Base-by-base conservation (phyloP, 2,797 vertebrate species). In the Sebastes melanostomus region DNA sequence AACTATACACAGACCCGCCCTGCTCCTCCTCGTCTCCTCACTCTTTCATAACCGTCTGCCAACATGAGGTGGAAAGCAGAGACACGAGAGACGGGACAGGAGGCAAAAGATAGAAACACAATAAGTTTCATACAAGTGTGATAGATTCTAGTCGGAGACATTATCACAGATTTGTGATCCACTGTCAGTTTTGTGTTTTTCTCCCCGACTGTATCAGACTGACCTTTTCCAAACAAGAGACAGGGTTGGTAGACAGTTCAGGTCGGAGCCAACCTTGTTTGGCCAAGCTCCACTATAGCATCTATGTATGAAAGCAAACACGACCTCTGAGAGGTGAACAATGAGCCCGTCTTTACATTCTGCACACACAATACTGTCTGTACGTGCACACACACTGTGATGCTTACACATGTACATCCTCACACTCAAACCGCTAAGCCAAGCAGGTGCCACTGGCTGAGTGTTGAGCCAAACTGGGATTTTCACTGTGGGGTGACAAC, bases 301-400 rank as follows among this genome's bases (percentile, higher is more conserved):
- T 80, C 78, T 84, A 89, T 29, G 78, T 94, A 86, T 80, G 89
- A 95, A 95, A 89, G 81, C 76, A 90, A 90, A 91, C 86, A 95
- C 30, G 71, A 82, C 80, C 72, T 61, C 81, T 22, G 66, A 81
- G 82, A 42, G 71, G 75, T 78, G 75, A 85, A 90, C 90, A 83
- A 91, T 75, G 60, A 68, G 34, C 65, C 70, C 52, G 62, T 91
- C 79, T 90, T 83, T 80, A 86, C 65, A 60, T 82, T 85, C 66
- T 84, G 81, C 71, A 72, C 73, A 77, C 72, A 81, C 72, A 69
- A 22, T 71, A 75, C 75, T 65, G 32, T 46, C 65, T 78, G 42
- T 7, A 30, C 46, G 13, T 56, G 50, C 62, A 80, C 66, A 70
- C 29, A 62, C 61, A 74, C 59, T 32, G 54, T 11, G 18, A 66